Evolutionary conservation across 92 coral and sea anemone species (phyloP), one percentile per base, ranked within the genome.

Genomic region (Blastomussa wellsi): DNA sequence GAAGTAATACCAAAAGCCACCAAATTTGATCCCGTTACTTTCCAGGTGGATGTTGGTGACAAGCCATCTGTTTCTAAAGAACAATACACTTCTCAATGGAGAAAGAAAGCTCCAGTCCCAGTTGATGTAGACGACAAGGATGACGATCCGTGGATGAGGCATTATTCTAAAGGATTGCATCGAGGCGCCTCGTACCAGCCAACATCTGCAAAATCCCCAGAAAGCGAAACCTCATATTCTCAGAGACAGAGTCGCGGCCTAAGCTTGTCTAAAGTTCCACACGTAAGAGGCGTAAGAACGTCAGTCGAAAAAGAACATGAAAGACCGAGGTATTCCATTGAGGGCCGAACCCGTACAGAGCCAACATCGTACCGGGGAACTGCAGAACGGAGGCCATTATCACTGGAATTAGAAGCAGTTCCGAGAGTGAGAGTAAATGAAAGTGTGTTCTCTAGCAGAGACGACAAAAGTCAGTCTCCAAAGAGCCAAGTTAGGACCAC

Each of bases 61-160:
- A 74, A 51, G 26, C 38, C 16, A 44, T 41, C 79, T 55, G 72
- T 28, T 41, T 24, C 26, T 9, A 79, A 62, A 64, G 72, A 79
- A 7, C 39, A 26, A 11, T 11, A 41, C 38, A 37, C 79, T 19
- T 41, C 76, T 7, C 28, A 53, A 17, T 72, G 72, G 72, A 73
- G 31, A 73, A 82, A 41, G 24, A 39, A 82, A 52, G 17, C n/a
- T 72, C 55, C 72, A 7, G 84, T 84, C 33, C 86, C 93, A 28
- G 70, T 39, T 1, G 89, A 79, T 8, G 86, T 79, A 8, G 88
- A 80, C 51, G 89, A 90, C 79, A 66, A 76, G 24, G 29, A 76
- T n/a, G 79, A 80, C 41, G 94, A 91, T 49, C 94, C 94, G 24
- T 91, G 94, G 94, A 86, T 86, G 78, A 88, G 86, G 32, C 94